Percentiles rank a stretch among this genome's conserved stretches.
Evolutionary conservation across 2,888 invertebrate species (phyloP).

Genomic region (Hydrotaea diabolus): DNA sequence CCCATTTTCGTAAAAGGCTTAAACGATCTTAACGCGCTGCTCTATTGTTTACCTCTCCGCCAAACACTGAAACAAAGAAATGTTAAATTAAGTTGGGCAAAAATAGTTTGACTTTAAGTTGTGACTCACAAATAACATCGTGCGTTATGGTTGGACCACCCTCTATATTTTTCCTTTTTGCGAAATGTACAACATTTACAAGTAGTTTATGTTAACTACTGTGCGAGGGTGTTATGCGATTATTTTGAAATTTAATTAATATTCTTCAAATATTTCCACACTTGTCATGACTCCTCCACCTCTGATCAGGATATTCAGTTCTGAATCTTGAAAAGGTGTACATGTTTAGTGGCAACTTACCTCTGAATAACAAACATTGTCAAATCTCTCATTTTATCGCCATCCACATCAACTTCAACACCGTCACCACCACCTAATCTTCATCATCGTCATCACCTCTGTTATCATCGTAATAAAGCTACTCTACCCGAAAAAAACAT

Average conservation of each 20-base stretch:
- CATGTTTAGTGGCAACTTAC: neutral
- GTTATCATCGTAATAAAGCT: neutral
- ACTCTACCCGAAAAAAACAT: neutral
- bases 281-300: neutral
- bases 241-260: neutral
- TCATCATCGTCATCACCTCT: neutral
- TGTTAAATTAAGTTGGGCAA: too few species aligned
- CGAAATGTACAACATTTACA: too few species aligned
- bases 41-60: too few species aligned
- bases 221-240: too few species aligned
- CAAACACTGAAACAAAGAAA: too few species aligned
- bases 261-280: neutral
- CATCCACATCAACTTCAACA: slow-evolving; percentile 6
- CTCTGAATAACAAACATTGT: neutral
- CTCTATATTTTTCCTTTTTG: too few species aligned
- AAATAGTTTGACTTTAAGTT: too few species aligned
- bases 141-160: too few species aligned
- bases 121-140: too few species aligned
- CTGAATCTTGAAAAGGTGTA: neutral
- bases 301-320: neutral
- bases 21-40: too few species aligned
- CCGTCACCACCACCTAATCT: neutral
- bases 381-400: neutral
- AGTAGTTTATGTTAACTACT: too few species aligned
- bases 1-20: too few species aligned